Base-by-base conservation (phyloP, 2,888 invertebrate genomes). In the Hyles lineata region DNA sequence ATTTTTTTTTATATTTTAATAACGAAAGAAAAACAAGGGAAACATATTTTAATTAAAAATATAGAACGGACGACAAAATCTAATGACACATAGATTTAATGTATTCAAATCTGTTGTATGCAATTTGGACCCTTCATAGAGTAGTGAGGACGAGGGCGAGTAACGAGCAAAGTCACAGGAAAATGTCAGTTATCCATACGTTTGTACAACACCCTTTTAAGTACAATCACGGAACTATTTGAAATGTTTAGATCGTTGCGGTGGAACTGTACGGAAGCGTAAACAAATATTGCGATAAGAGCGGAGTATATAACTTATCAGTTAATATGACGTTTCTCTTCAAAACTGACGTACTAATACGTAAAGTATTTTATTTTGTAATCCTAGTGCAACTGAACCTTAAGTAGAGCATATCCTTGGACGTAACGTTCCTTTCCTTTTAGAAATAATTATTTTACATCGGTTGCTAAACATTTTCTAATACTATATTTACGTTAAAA, bases 361-460 rank as follows among this genome's bases (percentile, higher is more conserved):
- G 17, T 67, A 25, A 50, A 67, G 23, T 23, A 50, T 23, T 67
- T 5, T 50, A 21, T 62, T 17, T 67, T 50, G 43, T 50, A 67
- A 25, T 50, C 43, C 17, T 23, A 50, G 50, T 50, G 43, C 50
- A 50, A 50, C 11, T 21, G 17, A 62, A 35, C 32, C n/a, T 62
- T 62, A 62, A 62, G 62, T 62, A 19, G 62, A 32, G n/a, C 62
- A 62, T 32, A 62, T 35, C 32, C 32, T 62, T 62, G n/a, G 7
- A 62, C n/a, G 29, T n/a, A 32, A n/a, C 19, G 32, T 32, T 62
- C 9, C 23, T 50, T 23, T 50, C 23, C 50, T 67, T 50, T 67
- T 67, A 63, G n/a, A 21, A 60, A 60, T 60, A 60, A 21, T 59
- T 17, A 25, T 17, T 25, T 29, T 2, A 23, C 17, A 55, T n/a